Evolutionary conservation across 2,113 vertebrate species (phyloP).

Genomic region (Oceanites oceanicus): DNA sequence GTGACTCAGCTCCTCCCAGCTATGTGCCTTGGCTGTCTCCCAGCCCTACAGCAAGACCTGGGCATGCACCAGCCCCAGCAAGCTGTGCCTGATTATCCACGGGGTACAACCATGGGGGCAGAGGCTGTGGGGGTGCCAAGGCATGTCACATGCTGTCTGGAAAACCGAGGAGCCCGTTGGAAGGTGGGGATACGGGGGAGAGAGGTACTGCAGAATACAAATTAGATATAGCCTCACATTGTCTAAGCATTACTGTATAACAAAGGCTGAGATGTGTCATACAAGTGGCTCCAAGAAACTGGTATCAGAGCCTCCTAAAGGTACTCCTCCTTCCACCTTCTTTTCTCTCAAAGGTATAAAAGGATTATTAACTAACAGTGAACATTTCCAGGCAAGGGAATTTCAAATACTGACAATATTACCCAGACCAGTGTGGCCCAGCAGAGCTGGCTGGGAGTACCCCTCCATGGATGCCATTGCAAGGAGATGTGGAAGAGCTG

Average conservation of each 20-base stretch:
- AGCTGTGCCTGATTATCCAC: not conserved
- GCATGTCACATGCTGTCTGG: not conserved
- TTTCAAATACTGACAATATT: not conserved
- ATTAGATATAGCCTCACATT: not conserved
- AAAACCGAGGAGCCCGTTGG: not conserved
- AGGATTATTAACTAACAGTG: not conserved
- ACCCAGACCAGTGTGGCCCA: not conserved
- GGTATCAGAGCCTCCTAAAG: not conserved
- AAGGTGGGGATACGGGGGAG: not conserved
- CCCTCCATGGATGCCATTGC: fast-evolving
- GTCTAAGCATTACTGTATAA: not conserved
- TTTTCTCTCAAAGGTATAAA: not conserved
- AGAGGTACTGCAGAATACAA: not conserved
- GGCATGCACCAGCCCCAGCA: not conserved
- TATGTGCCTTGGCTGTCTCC: not conserved
- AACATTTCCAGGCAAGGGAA: not conserved
- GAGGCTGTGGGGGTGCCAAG: not conserved
- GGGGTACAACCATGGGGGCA: not conserved
- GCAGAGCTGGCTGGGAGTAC: not conserved
- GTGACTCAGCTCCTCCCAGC: not conserved
- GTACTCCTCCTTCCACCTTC: not conserved
- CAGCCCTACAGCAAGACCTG: not conserved
- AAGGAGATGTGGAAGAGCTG: not conserved
- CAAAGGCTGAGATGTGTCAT: not conserved
- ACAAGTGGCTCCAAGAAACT: not conserved